Base-by-base conservation (phyloP, 1,140 invertebrate genomes). In the Latrodectus geometricus region DNA sequence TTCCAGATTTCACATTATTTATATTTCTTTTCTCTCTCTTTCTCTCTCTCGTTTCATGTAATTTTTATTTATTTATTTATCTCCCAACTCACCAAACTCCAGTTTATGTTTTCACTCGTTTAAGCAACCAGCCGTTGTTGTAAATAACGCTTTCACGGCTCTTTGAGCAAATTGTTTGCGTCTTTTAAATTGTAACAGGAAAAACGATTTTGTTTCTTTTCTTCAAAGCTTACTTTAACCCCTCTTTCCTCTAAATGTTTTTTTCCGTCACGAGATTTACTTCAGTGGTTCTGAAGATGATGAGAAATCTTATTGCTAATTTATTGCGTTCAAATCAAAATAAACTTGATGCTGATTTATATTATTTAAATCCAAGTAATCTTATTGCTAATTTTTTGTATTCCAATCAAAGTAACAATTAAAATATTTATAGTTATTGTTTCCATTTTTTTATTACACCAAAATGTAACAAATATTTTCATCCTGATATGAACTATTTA, bases 121-220 rank as follows among this genome's bases (percentile, higher is more conserved):
- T 84, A 56, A 84, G 76, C 56, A 70, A 76, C 70, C 72, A 23
- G 82, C 35, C 52, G 56, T 84, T 73, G 82, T 76, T 84, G 49
- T 84, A 76, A 66, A 84, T 84, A 84, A 76, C 82, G 35, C 72
- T 75, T 76, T 84, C 82, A 76, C 73, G 73, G 82, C 49, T 84
- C 72, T 84, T 76, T 84, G 82, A 84, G 65, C 65, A 76, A 84
- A 84, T 84, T 84, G 82, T 84, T 76, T 52, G 61, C 73, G 82
- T 84, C 82, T 65, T 84, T 84, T 84, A 73, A 84, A 84, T 23
- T 48, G 73, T 61, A 20, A n/a, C 14, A 9, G 35, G 4, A 73
- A 73, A 73, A 49, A 61, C 2, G 54, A 61, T 61, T 61, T 81
- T 68, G 72, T 81, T 21, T 11, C 17, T 21, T 85, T 87, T 90